Percentiles rank a stretch among this genome's conserved stretches.
Evolutionary conservation across 2,113 vertebrate species (phyloP).

Genomic region (Prionailurus bengalensis): DNA sequence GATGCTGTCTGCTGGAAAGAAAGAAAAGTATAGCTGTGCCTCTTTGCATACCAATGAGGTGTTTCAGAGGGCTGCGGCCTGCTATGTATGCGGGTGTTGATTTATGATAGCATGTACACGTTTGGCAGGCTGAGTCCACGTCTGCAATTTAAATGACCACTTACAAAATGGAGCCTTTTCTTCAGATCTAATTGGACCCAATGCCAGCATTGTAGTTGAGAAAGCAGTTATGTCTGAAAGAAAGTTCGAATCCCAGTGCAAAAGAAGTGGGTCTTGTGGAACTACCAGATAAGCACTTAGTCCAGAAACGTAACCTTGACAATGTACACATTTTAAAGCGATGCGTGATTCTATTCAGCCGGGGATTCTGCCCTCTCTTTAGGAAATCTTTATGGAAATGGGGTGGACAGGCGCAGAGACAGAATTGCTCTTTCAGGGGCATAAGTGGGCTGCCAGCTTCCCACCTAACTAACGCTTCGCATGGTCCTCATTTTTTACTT

Average conservation of each 20-base stretch:
- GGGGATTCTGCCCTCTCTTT: not conserved
- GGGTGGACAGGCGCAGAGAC: not conserved
- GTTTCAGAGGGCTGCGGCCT: not conserved
- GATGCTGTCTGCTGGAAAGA: slow-evolving; percentile 34
- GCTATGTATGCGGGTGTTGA: not conserved
- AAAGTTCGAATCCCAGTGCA: slow-evolving; percentile 7
- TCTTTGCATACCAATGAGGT: slow-evolving; percentile 45
- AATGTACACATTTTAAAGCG: not conserved
- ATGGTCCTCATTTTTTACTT: not conserved
- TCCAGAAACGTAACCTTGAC: not conserved
- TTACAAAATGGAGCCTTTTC: not conserved
- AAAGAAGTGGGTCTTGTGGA: not conserved
- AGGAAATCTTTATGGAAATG: not conserved
- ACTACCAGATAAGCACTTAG: not conserved
- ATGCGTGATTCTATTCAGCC: not conserved
- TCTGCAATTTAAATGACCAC: slow-evolving; percentile 68
- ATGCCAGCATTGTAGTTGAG: not conserved
- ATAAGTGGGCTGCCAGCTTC: not conserved
- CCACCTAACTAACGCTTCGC: not conserved
- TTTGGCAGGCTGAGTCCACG: not conserved
- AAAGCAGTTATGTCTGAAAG: slow-evolving; percentile 2
- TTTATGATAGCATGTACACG: slow-evolving; percentile 13
- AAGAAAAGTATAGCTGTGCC: not conserved
- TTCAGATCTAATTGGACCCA: slow-evolving; percentile 34
- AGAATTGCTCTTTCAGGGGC: not conserved